Evolutionary conservation across 35 echinoderm and acorn worm species (phyloP), one percentile per base, ranked within the genome.

Genomic region (Lytechinus variegatus): DNA sequence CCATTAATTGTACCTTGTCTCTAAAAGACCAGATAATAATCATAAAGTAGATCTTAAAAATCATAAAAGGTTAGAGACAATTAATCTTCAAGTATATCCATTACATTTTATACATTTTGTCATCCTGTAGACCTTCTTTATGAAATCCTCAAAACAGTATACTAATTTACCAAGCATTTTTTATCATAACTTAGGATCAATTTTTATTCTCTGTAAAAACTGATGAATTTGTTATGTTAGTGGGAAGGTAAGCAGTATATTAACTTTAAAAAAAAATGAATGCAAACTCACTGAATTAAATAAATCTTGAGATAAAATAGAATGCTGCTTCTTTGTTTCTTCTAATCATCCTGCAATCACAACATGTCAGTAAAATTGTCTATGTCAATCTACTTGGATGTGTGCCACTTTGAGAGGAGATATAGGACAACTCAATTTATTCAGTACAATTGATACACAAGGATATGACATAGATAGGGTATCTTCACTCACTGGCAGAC

Each of bases 351-450:
- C 16, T 71, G 14, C 61, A 71, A 71, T 24, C 19, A 58, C 10
- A 9, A 11, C 55, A 9, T 71, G 61, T 71, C 19, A 79, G 61
- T 14, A 79, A 16, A 79, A 5, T 24, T 21, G 19, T 0, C 19
- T 79, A 7, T 79, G 0, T 7, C n/a, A 16, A 79, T 79, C 66
- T 79, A 19, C 66, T 79, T 79, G 66, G 19, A 79, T 79, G 16
- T 24, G n/a, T 79, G 19, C 66, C 66, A 14, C 66, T 24, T 79
- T 24, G 3, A 79, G 66, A 79, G 66, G 66, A 79, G 66, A 21
- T 79, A 24, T 79, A 79, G 66, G 66, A 79, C 66, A 79, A 79
- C 66, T 79, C 66, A 79, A 79, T 79, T 79, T 79, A n/a, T 79
- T n/a, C 66, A 79, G 66, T 79, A 79, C 5, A 79, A 79, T 24